Base-by-base conservation (phyloP, 2,113 vertebrate genomes). In the Pteropus alecto region DNA sequence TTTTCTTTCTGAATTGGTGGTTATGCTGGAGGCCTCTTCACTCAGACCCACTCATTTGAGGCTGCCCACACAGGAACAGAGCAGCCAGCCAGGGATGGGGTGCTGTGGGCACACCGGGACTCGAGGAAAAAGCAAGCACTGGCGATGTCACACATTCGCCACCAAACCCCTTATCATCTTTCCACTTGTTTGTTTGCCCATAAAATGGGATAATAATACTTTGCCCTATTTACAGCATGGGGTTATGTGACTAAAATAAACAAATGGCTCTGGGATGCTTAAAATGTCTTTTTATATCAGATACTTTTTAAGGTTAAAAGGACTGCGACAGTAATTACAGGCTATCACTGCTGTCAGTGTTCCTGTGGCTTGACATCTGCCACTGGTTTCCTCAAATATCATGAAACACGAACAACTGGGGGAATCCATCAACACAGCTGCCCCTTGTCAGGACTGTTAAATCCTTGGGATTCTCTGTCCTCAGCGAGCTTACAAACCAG, bases 381-480 rank as follows among this genome's bases (percentile, higher is more conserved):
- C 85, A 28, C 73, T 1, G 24, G 83, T 82, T 90, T 95, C 94
- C 95, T 87, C 81, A 94, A 73, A 70, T 93, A 82, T 84, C 94
- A 30, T 2, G 67, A 71, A 43, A 77, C 33, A n/a, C 1, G 38
- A 74, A 92, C 61, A 79, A 46, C 81, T 12, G 5, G 11, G 70
- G 58, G 70, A n/a, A 22, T 84, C 78, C 28, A 41, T 79, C 93
- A 76, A 14, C n/a, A 46, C 90, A 70, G 73, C 93, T 46, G 38
- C 41, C 67, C 67, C 93, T 67, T n/a, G 38, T 90, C 46, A 48
- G 93, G 54, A 41, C 54, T 90, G 82, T 97, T 91, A 87, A 94
- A 93, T 97, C 94, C 63, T 87, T 22, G 16, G 94, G 95, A 89
- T 96, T 96, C 85, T 98, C 95, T 97, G 97, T 97, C 97, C 93